Conservation (phyloP, 2,888 invertebrate species). For the Stenolophus ochropezus region DNA sequence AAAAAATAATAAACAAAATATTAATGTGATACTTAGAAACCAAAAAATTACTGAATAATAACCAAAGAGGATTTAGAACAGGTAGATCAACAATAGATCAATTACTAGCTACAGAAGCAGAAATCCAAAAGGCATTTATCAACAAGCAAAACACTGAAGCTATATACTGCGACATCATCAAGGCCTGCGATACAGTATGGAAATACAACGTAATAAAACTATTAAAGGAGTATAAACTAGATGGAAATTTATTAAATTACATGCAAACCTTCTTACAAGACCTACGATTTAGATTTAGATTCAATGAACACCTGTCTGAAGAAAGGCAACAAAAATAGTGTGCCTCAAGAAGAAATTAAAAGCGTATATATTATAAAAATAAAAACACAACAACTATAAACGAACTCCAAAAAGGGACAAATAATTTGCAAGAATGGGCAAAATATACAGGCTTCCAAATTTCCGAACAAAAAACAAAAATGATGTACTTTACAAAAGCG, state of each 20-base stretch:
- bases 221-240: neutral
- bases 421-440: neutral
- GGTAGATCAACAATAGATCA: neutral
- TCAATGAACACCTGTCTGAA: neutral
- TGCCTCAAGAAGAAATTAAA: neutral
- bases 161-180: slow-evolving; percentile 1
- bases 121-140: neutral
- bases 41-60: neutral
- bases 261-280: neutral
- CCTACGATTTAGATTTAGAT: neutral
- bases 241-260: neutral
- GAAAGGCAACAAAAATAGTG: neutral
- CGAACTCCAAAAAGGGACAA: neutral
- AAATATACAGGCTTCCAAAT: neutral
- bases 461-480: neutral
- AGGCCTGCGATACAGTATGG: slow-evolving; percentile 3
- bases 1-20: slow-evolving; percentile 45
- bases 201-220: neutral
- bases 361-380: neutral
- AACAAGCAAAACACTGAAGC: neutral
- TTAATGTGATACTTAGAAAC: slow-evolving; percentile 24
- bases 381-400: neutral
- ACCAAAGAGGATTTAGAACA: slow-evolving; percentile 38
- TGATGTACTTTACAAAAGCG: neutral
- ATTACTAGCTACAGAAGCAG: neutral